These are phyloP conservation scores for Teleogryllus oceanicus DNA, from an alignment of 2,888 invertebrate genomes.

Conservation along the genomic window DNA sequence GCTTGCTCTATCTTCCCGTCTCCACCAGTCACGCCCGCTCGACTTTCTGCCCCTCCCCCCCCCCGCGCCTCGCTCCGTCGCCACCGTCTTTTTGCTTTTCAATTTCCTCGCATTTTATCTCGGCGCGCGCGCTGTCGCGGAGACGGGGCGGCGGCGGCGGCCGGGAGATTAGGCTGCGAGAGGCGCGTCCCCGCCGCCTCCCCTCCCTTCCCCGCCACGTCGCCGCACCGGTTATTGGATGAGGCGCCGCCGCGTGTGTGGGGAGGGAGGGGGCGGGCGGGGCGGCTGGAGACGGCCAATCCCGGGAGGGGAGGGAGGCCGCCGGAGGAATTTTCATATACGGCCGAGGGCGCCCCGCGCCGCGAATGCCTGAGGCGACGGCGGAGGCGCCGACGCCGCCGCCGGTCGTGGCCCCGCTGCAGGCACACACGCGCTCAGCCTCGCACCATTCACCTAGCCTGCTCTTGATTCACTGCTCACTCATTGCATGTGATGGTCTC, in stretches of 20 bases:
- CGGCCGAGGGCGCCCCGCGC: not conserved
- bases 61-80: not conserved
- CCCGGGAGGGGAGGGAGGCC: not conserved
- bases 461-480: no score
- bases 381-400: not conserved
- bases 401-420: not conserved
- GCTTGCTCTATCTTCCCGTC: no score
- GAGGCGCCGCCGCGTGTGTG: not conserved
- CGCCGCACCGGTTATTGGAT: not conserved
- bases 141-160: not conserved
- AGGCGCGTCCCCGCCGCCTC: not conserved
- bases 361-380: not conserved
- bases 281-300: not conserved
- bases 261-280: not conserved
- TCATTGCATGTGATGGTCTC: no score
- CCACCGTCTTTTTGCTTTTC: not conserved
- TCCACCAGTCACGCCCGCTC: no score
- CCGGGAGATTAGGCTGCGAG: not conserved
- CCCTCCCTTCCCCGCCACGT: not conserved
- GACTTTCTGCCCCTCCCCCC: not conserved
- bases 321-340: not conserved
- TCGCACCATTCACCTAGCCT: no score
- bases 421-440: no score
- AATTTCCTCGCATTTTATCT: constrained; percentile 18
- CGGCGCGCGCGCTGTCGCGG: not conserved